Conservation (phyloP, 2,113 vertebrate species). For the Chitala chitala region DNA sequence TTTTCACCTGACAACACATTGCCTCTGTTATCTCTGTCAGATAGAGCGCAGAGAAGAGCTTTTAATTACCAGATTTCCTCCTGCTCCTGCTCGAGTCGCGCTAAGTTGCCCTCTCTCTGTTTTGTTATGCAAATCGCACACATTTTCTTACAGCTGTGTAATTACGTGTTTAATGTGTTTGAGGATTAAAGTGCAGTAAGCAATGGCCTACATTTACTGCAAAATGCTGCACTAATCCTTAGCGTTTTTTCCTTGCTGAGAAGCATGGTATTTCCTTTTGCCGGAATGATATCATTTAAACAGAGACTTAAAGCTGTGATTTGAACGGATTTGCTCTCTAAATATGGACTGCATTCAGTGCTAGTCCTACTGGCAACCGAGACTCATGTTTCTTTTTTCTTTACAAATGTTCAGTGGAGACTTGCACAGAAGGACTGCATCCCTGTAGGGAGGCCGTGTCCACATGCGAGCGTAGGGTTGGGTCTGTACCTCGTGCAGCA, state of each 20-base stretch:
- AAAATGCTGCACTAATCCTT: slow-evolving; percentile 30
- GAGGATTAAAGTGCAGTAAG: slow-evolving; percentile 50
- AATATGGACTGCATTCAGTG: slow-evolving; percentile 25
- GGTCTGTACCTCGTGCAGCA: too few relatives aligned
- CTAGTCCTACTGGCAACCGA: slow-evolving; percentile 25
- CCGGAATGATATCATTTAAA: slow-evolving; percentile 31
- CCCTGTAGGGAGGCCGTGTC: too few relatives aligned
- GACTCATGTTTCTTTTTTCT: slow-evolving; percentile 38
- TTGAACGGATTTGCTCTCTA: slow-evolving; percentile 29
- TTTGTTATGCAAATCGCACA: slow-evolving; percentile 51
- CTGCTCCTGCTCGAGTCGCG: slow-evolving; percentile 25
- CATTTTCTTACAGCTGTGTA: slow-evolving; percentile 46
- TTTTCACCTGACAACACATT: slow-evolving; percentile 23
- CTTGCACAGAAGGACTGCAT: background rate
- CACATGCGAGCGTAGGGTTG: too few relatives aligned
- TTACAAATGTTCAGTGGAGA: slow-evolving; percentile 17
- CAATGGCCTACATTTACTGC: slow-evolving; percentile 30
- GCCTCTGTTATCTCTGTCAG: slow-evolving; percentile 9
- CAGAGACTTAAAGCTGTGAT: slow-evolving; percentile 25
- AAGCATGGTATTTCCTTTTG: slow-evolving; percentile 2
- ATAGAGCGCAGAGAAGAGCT: slow-evolving; percentile 16
- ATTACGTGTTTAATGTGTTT: slow-evolving; percentile 54
- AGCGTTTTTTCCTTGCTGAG: slow-evolving; percentile 11
- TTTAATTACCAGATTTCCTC: slow-evolving; percentile 36
- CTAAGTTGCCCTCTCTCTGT: slow-evolving; percentile 28